A percentile compares a stretch with the other conserved stretches of the same genome.
These are phyloP conservation scores for Drosophila setosimentum DNA, from an alignment of 2,888 invertebrate genomes.

Conservation along the genomic window DNA sequence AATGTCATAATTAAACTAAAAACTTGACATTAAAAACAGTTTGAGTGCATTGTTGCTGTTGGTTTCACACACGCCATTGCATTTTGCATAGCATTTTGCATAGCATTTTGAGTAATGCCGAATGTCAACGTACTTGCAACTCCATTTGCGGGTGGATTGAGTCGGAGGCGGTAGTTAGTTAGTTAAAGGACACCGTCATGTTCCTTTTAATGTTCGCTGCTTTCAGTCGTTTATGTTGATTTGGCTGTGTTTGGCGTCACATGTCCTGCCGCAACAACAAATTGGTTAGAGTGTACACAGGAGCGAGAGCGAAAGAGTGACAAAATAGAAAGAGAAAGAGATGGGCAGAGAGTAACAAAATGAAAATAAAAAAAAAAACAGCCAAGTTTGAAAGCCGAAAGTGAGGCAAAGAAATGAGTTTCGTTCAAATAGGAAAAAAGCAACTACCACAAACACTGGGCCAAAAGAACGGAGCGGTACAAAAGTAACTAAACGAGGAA, in stretches of 20 bases:
- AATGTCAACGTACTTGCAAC: conserved; percentile 76
- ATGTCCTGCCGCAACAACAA: conserved; percentile 72
- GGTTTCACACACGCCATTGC: conserved; percentile 66
- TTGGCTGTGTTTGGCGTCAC: conserved; percentile 54
- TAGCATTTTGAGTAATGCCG: conserved; percentile 77
- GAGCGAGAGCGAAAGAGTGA: neutral
- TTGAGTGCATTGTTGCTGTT: conserved; percentile 30
- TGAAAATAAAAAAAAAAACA: conserved; percentile 29
- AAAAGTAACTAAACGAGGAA: conserved; percentile 28
- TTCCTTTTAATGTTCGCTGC: conserved; percentile 35
- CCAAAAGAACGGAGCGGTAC: conserved; percentile 25
- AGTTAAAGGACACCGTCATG: conserved; percentile 57
- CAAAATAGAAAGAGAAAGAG: neutral
- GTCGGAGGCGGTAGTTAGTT: conserved; percentile 48
- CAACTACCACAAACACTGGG: conserved; percentile 17
- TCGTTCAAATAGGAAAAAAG: conserved; percentile 33
- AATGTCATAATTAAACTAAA: conserved; percentile 37
- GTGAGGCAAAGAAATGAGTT: conserved; percentile 63
- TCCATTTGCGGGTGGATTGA: conserved; percentile 29
- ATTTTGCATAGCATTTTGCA: conserved; percentile 72
- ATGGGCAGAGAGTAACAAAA: neutral
- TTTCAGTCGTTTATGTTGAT: conserved; percentile 23
- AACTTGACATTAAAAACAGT: conserved; percentile 45
- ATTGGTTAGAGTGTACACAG: conserved; percentile 50
- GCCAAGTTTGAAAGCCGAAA: conserved; percentile 61